Base-by-base conservation (phyloP, 1,140 invertebrate species). In the Neodiprion virginianus region DNA sequence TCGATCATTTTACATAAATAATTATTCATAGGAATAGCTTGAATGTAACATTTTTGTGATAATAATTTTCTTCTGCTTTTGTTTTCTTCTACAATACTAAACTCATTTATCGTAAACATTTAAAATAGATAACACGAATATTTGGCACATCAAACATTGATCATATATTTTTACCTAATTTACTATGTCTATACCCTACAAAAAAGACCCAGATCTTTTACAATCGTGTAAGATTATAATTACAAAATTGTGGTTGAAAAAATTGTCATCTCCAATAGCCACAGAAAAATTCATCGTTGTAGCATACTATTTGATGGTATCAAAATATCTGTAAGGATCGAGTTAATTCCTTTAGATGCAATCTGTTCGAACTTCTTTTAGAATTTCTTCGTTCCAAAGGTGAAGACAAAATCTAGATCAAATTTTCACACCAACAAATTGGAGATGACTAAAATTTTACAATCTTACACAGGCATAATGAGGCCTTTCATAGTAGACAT, bases 61-160 rank as follows among this genome's bases (percentile, higher is more conserved):
- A 5, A 5, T 61, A 4, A 61, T 61, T 17, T 61, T 8, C 11
- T 5, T 61, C 53, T 17, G 4, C 53, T 8, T 17, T 61, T 61
- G 11, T 61, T 61, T 61, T 61, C n/a, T 61, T 61, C n/a, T 61
- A 72, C 74, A 72, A 21, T 69, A 49, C 28, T 80, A 69, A 71
- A 50, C 50, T 75, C 66, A 73, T 61, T 50, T 75, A 80, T 71
- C 47, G 73, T 84, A 83, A 86, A 86, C 84, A 86, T 82, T 85
- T 83, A 83, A 84, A 86, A 80, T 87, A 80, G 76, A 72, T 85
- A 88, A 87, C 83, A 86, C 78, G 82, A 86, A 78, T 86, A 87
- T 88, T 88, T 87, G 86, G 86, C 85, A 87, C 85, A 88, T 86
- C 79, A 77, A 88, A 87, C 85, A 87, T 83, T 80, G 73, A 88